phyloP scores from a whole-genome alignment of 2,113 vertebrate genomes.

The Myrmophylax atrothorax region DNA sequence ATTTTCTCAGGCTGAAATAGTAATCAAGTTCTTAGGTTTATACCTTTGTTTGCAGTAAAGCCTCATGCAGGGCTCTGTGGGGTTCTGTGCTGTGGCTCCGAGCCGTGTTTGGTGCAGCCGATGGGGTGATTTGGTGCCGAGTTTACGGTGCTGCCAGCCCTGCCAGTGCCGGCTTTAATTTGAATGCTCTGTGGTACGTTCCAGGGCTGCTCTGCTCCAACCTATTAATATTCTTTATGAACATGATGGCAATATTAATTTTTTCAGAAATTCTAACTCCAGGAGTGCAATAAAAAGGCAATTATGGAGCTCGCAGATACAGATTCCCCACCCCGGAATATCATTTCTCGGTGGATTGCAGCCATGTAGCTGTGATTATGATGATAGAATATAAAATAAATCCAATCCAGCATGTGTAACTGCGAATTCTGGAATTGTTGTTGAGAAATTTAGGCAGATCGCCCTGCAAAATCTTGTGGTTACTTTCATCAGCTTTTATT shows the following conservation, averaged over 20 bases:
- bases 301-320: background rate
- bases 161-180: background rate
- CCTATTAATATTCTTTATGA: conserved; percentile 1
- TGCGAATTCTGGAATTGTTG: background rate
- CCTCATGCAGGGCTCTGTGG: accelerated
- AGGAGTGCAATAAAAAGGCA: conserved; percentile 38
- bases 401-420: background rate
- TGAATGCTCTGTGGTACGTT: background rate
- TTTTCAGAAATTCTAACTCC: background rate
- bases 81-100: background rate
- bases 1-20: background rate
- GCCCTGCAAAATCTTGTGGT: background rate
- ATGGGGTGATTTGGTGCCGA: background rate
- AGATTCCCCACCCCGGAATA: background rate
- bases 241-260: conserved; percentile 5
- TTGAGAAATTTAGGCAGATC: background rate
- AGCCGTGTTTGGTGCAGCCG: background rate
- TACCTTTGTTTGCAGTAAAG: background rate
- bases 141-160: background rate
- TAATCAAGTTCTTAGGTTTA: background rate
- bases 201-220: background rate
- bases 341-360: background rate
- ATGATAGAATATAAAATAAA: background rate
- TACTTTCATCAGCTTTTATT: background rate
- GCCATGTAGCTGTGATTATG: background rate